These are phyloP conservation scores for Setipinna tenuifilis DNA, from an alignment of 2,797 vertebrate species.

Conservation along the genomic window DNA sequence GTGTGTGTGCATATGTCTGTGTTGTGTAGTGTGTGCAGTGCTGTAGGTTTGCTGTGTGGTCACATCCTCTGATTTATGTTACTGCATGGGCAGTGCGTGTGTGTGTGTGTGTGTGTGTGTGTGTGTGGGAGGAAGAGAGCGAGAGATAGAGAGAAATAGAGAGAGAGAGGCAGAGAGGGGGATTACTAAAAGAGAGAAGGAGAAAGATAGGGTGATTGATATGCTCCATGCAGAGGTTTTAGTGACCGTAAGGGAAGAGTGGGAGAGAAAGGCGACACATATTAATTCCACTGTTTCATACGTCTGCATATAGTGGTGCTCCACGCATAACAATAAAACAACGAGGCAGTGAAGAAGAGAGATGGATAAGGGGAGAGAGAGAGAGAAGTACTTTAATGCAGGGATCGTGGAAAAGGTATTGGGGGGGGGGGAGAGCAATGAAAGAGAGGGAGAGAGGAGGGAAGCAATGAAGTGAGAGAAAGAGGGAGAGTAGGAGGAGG, in stretches of 20 bases:
- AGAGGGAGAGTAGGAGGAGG: conserved; percentile 54
- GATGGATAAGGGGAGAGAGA: conserved; percentile 31
- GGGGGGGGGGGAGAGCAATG: background rate
- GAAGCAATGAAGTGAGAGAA: conserved; percentile 39
- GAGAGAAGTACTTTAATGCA: conserved; percentile 15
- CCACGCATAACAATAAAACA: conserved; percentile 51
- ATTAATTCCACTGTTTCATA: conserved; percentile 57
- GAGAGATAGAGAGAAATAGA: conserved; percentile 38
- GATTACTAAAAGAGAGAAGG: conserved; percentile 56
- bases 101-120: conserved; percentile 44
- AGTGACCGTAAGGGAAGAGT: conserved; percentile 63
- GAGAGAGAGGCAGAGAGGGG: conserved; percentile 57
- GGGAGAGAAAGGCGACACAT: conserved; percentile 44
- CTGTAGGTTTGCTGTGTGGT: conserved; percentile 50
- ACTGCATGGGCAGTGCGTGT: conserved; percentile 71
- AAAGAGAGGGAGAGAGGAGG: conserved; percentile 54
- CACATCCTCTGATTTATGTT: conserved; percentile 77
- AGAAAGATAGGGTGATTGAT: conserved; percentile 58
- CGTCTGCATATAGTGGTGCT: conserved; percentile 61
- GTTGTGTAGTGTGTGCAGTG: conserved; percentile 40
- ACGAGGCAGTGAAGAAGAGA: conserved; percentile 39
- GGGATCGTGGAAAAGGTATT: background rate
- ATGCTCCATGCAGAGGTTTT: conserved; percentile 61
- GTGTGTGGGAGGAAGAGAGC: conserved; percentile 39
- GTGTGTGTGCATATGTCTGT: conserved; percentile 52